phyloP scores from a whole-genome alignment of 2,113 vertebrate genomes.

The Lycocorax pyrrhopterus region DNA sequence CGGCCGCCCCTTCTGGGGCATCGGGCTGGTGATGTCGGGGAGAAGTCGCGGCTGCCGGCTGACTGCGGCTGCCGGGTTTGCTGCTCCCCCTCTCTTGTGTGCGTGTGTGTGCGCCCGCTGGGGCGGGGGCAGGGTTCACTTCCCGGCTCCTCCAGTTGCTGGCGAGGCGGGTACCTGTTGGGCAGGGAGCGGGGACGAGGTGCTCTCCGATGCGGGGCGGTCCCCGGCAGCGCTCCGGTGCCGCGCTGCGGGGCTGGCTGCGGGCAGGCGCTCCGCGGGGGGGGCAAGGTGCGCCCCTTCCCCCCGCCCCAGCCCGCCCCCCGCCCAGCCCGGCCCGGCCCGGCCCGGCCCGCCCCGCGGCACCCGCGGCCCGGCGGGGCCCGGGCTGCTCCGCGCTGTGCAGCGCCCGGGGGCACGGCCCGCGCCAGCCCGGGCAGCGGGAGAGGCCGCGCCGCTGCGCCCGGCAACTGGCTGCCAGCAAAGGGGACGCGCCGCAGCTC shows the following conservation, averaged over 20 bases:
- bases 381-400: not conserved
- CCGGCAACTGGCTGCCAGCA: not conserved
- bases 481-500: not conserved
- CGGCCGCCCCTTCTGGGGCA: not conserved
- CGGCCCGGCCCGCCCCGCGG: no score
- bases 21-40: not conserved
- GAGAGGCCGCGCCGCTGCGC: slow-evolving; percentile 36
- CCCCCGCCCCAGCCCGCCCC: no score
- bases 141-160: not conserved
- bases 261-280: not conserved
- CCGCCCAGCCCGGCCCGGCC: no score
- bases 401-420: slow-evolving; percentile 7
- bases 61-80: not conserved
- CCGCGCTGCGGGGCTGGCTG: not conserved
- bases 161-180: slow-evolving; percentile 31
- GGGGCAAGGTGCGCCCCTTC: no score
- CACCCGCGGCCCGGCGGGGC: not conserved
- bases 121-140: not conserved
- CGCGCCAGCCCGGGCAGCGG: slow-evolving; percentile 20
- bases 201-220: not conserved
- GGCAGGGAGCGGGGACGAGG: not conserved
- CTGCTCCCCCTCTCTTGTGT: not conserved
- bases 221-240: not conserved
- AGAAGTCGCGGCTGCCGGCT: not conserved
- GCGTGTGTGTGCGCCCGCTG: not conserved